These are phyloP conservation scores for Podabrus alpinus DNA, from an alignment of 2,888 invertebrate species.

Conservation along the genomic window DNA sequence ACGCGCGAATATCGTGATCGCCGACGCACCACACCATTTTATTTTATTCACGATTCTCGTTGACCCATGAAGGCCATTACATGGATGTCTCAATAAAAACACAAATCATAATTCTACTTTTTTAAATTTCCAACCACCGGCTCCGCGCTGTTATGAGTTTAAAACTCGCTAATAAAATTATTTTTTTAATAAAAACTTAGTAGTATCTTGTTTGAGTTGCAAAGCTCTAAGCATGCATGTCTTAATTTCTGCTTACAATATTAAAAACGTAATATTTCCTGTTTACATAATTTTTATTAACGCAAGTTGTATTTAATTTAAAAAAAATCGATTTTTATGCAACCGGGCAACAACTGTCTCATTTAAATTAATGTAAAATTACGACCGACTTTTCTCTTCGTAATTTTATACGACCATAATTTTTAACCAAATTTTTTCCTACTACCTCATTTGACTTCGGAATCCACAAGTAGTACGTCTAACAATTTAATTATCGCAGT, in stretches of 20 bases:
- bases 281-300: background rate
- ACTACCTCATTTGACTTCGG: too few relatives aligned
- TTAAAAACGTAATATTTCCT: background rate
- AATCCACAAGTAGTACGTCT: too few relatives aligned
- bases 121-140: background rate
- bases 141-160: background rate
- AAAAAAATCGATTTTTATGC: background rate
- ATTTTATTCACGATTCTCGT: background rate
- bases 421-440: background rate
- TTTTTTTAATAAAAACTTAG: background rate
- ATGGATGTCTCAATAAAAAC: background rate
- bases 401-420: background rate
- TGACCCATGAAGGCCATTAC: background rate
- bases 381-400: background rate
- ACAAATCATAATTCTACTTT: background rate
- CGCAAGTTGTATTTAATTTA: background rate
- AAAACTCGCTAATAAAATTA: background rate
- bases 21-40: background rate
- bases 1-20: background rate
- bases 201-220: background rate
- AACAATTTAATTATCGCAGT: too few relatives aligned
- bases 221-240: background rate
- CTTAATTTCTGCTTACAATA: background rate
- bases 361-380: background rate
- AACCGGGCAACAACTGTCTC: background rate